A percentile compares a stretch with the other conserved stretches of the same genome.
Evolutionary conservation across 1,140 invertebrate genomes (phyloP).

Genomic region (Eurytemora carolleeae): DNA sequence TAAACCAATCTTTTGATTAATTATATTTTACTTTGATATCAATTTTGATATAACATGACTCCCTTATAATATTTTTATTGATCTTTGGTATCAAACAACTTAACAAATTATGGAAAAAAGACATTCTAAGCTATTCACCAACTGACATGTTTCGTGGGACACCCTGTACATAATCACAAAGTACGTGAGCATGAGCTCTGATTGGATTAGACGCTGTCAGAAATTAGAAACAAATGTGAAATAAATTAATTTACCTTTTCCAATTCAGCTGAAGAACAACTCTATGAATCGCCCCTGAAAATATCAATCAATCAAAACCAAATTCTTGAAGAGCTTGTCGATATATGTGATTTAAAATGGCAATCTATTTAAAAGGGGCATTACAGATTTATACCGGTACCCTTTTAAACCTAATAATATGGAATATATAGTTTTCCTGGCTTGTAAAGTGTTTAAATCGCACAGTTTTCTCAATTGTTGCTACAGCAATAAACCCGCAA

Average conservation of each 20-base stretch:
- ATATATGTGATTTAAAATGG: not conserved
- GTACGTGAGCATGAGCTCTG: no score
- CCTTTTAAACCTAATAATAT: not conserved
- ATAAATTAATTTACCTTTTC: not conserved
- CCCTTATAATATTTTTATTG: no score
- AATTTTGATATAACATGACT: no score
- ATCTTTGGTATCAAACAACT: not conserved
- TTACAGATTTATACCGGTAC: not conserved
- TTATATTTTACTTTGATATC: no score
- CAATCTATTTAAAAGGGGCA: not conserved
- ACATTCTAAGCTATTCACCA: not conserved
- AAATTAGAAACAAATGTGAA: not conserved
- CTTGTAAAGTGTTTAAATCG: no score
- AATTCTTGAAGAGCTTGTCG: not conserved
- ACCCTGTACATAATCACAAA: no score
- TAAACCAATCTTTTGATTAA: no score
- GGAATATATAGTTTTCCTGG: no score
- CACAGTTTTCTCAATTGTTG: no score
- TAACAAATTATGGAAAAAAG: not conserved
- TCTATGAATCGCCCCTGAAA: not conserved
- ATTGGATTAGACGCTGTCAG: no score
- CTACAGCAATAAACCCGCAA: no score
- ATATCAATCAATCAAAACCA: not conserved
- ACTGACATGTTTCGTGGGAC: no score
- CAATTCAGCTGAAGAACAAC: not conserved